phyloP scores from a whole-genome alignment of 1,140 invertebrate genomes.

The Brachionus asplanchnoidis region DNA sequence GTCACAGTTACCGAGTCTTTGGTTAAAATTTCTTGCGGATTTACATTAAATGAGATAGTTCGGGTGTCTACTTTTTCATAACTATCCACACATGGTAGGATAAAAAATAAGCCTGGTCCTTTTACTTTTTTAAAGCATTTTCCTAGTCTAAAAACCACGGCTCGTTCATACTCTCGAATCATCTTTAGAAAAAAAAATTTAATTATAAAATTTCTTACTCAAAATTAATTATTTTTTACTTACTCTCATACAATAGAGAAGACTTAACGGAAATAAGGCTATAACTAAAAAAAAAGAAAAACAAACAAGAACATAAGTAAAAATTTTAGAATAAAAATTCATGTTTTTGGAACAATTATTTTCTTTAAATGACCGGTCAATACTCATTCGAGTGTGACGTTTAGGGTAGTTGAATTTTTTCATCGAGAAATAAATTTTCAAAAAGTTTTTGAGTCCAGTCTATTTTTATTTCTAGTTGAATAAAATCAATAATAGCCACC shows the following conservation, averaged over 20 bases:
- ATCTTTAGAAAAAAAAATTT: not conserved
- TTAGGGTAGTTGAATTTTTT: not conserved
- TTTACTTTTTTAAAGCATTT: not conserved
- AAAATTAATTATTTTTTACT: not conserved
- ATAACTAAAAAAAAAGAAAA: not conserved
- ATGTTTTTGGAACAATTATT: not conserved
- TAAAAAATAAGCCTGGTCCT: constrained; percentile 43
- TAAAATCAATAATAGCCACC: not conserved
- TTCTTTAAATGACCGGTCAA: not conserved
- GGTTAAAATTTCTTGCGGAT: constrained; percentile 44
- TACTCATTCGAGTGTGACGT: not conserved
- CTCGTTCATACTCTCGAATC: constrained; percentile 42
- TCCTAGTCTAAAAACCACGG: constrained; percentile 42
- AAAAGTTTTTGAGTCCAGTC: not conserved
- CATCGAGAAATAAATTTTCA: not conserved
- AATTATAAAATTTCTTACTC: not conserved
- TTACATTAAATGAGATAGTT: constrained; percentile 40
- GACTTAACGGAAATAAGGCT: not conserved
- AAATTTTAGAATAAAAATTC: not conserved
- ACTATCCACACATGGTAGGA: constrained; percentile 43
- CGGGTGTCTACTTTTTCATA: constrained; percentile 41
- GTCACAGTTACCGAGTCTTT: constrained; percentile 44
- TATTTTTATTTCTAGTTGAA: not conserved
- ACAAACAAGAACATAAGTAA: not conserved
- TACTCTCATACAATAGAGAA: constrained; percentile 2